phyloP scores from a whole-genome alignment of 2,888 invertebrate genomes.

The Drosophila peninsularis region DNA sequence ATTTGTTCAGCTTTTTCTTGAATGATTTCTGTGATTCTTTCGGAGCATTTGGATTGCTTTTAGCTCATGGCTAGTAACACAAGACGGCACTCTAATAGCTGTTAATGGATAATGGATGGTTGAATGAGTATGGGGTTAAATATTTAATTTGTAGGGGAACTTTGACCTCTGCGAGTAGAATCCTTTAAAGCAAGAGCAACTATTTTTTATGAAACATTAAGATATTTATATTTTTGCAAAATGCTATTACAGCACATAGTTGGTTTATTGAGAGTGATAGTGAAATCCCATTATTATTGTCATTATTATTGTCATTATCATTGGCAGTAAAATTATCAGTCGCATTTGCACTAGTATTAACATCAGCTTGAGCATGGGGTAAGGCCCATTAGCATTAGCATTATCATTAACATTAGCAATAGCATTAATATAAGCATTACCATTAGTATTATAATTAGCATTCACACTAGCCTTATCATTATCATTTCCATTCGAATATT shows the following conservation, averaged over 20 bases:
- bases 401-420: background rate
- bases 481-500: background rate
- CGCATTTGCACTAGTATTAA: background rate
- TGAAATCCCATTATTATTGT: background rate
- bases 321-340: background rate
- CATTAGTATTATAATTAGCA: background rate
- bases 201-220: too few species aligned
- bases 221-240: too few species aligned
- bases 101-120: constrained; percentile 56
- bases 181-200: too few species aligned
- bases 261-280: too few species aligned
- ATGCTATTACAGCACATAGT: too few species aligned
- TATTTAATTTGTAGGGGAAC: constrained; percentile 11
- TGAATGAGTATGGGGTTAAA: constrained; percentile 25
- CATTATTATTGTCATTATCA: background rate
- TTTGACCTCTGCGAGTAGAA: background rate
- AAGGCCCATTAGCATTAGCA: background rate
- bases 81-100: constrained; percentile 62
- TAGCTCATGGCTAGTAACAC: constrained; percentile 52
- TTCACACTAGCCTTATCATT: background rate
- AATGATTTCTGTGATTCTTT: constrained; percentile 31
- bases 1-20: constrained; percentile 31
- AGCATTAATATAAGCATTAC: background rate
- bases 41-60: constrained; percentile 31
- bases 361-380: background rate